Percentiles rank a stretch among this genome's conserved stretches.
These are phyloP conservation scores for Amaurobius ferox DNA, from an alignment of 2,888 invertebrate genomes.

Conservation along the genomic window DNA sequence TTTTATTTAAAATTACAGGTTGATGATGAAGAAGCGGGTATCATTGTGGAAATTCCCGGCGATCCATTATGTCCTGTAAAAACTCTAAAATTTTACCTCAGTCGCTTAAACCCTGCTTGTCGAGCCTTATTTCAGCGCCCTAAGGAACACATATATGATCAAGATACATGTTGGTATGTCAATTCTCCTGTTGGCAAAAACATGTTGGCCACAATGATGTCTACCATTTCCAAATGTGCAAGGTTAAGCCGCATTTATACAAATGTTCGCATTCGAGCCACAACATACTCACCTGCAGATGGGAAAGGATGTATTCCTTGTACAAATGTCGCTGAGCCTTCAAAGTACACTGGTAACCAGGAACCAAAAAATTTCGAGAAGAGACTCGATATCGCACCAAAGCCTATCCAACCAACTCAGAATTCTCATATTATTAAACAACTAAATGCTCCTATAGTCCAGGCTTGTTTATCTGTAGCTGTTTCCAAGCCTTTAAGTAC, in stretches of 20 bases:
- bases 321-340: constrained; percentile 44
- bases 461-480: constrained; percentile 54
- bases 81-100: constrained; percentile 68
- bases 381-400: constrained; percentile 37
- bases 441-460: constrained; percentile 64
- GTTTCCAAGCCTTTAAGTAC: constrained; percentile 47
- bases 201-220: constrained; percentile 73
- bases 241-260: constrained; percentile 72
- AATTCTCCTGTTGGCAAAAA: constrained; percentile 73
- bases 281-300: constrained; percentile 69
- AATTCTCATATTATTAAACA: constrained; percentile 67
- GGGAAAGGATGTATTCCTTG: constrained; percentile 68
- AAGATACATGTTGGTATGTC: constrained; percentile 71
- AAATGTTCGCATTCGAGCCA: constrained; percentile 73
- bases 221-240: constrained; percentile 73
- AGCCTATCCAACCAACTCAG: constrained; percentile 37
- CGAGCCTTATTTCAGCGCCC: constrained; percentile 72
- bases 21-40: constrained; percentile 72
- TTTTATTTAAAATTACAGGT: too few relatives aligned
- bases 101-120: constrained; percentile 72
- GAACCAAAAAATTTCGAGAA: constrained; percentile 18
- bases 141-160: constrained; percentile 71
- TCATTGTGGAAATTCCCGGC: constrained; percentile 71
- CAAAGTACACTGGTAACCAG: not conserved
- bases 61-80: constrained; percentile 73